phyloP scores from a whole-genome alignment of 2,888 invertebrate species.

The Gymnosoma rotundatum region DNA sequence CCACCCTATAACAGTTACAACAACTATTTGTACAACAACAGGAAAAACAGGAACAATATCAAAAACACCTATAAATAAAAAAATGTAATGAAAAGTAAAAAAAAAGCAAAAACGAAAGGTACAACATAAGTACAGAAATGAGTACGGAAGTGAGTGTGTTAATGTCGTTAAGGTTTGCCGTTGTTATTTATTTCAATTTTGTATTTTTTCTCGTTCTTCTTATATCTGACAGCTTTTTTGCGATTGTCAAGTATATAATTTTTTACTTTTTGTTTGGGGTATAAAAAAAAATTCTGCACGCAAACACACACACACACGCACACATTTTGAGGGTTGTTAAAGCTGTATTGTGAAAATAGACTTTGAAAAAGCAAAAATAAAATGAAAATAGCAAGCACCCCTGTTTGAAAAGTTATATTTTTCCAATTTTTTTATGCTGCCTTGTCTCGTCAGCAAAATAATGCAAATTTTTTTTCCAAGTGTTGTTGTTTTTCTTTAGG shows the following conservation, averaged over 20 bases:
- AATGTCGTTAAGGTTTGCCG: slow-evolving; percentile 32
- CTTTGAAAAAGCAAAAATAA: slow-evolving; percentile 20
- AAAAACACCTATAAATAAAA: background rate
- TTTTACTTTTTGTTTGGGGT: slow-evolving; percentile 9
- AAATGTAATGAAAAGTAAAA: background rate
- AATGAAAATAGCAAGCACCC: slow-evolving; percentile 55
- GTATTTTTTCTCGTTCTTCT: slow-evolving; percentile 22
- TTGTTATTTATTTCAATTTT: slow-evolving; percentile 48
- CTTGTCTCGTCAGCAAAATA: slow-evolving; percentile 67
- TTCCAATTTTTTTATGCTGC: slow-evolving; percentile 36
- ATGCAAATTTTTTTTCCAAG: slow-evolving; percentile 63
- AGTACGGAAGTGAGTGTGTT: slow-evolving; percentile 5
- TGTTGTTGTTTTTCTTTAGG: slow-evolving; percentile 17
- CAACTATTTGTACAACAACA: slow-evolving; percentile 2
- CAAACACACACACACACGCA: slow-evolving; percentile 17
- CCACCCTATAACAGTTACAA: slow-evolving; percentile 53
- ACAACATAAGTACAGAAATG: background rate
- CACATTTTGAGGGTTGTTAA: slow-evolving; percentile 54
- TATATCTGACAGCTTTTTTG: slow-evolving; percentile 60
- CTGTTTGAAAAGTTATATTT: slow-evolving; percentile 21
- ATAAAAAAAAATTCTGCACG: slow-evolving; percentile 59
- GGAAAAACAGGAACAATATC: slow-evolving; percentile 1
- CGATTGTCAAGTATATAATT: slow-evolving; percentile 56
- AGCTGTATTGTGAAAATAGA: slow-evolving; percentile 11
- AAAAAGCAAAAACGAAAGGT: background rate